Conservation (phyloP, 2,888 invertebrate genomes). For the Penaeus monodon region DNA sequence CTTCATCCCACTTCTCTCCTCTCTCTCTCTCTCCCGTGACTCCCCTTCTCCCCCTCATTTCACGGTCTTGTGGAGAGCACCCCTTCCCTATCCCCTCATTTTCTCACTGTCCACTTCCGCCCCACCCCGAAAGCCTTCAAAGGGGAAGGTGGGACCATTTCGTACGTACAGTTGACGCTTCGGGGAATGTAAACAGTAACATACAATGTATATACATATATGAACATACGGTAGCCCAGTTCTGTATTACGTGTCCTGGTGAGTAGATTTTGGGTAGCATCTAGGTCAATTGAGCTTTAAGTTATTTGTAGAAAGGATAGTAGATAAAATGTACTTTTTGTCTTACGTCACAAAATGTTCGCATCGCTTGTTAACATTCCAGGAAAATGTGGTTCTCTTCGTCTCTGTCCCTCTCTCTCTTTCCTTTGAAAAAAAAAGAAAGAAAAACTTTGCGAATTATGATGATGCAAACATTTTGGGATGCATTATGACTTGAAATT, state of each 20-base stretch:
- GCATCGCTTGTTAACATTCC: background rate
- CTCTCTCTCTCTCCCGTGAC: background rate
- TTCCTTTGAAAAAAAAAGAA: no score
- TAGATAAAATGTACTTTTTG: slow-evolving; percentile 4
- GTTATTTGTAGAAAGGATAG: slow-evolving; percentile 6
- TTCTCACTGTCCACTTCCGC: background rate
- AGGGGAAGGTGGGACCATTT: slow-evolving; percentile 5
- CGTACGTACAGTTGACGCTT: slow-evolving; percentile 20
- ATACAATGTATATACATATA: slow-evolving; percentile 1
- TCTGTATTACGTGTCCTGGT: slow-evolving; percentile 36
- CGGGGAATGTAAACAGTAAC: slow-evolving; percentile 17
- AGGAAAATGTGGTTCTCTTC: no score
- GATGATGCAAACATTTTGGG: slow-evolving; percentile 13
- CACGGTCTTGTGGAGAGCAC: no score
- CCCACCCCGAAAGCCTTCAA: background rate
- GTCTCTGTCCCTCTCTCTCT: no score
- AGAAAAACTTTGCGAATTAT: no score
- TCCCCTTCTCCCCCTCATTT: no score
- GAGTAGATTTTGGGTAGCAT: slow-evolving; percentile 38
- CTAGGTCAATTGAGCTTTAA: slow-evolving; percentile 5
- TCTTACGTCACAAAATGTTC: slow-evolving; percentile 10
- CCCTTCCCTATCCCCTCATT: no score
- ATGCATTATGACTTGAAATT: slow-evolving; percentile 14
- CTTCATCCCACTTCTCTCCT: background rate
- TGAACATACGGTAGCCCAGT: background rate